These are phyloP conservation scores for Poecilobothrus nobilitatus DNA, from an alignment of 2,888 invertebrate genomes.

Conservation along the genomic window DNA sequence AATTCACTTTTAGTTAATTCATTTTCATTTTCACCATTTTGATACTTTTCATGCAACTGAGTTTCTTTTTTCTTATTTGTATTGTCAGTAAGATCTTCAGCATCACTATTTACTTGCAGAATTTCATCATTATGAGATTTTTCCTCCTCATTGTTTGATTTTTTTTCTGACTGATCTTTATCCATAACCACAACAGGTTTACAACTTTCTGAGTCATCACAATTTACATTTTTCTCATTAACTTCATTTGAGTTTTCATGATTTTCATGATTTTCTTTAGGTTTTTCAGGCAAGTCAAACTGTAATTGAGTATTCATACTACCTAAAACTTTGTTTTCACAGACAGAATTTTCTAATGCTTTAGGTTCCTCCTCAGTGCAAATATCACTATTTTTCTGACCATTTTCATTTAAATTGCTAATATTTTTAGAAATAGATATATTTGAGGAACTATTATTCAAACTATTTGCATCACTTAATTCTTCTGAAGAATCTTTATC, in stretches of 20 bases:
- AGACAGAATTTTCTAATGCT: neutral
- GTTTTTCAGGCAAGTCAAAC: neutral
- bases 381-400: neutral
- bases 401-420: neutral
- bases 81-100: slow-evolving; percentile 22
- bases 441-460: slow-evolving; percentile 6
- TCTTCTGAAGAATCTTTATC: neutral
- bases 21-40: slow-evolving; percentile 18
- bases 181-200: slow-evolving; percentile 22
- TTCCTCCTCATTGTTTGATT: slow-evolving; percentile 28
- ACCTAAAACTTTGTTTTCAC: neutral
- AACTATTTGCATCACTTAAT: neutral
- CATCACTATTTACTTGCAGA: slow-evolving; percentile 30
- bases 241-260: slow-evolving; percentile 10
- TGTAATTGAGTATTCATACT: neutral
- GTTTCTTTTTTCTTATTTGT: slow-evolving; percentile 16
- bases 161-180: slow-evolving; percentile 19
- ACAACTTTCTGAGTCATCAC: slow-evolving; percentile 20
- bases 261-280: neutral
- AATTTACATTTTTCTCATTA: slow-evolving; percentile 24
- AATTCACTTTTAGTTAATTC: slow-evolving; percentile 20
- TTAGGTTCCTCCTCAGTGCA: neutral
- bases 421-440: neutral
- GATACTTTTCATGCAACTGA: slow-evolving; percentile 17
- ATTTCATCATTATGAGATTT: slow-evolving; percentile 28